Evolutionary conservation across 2,888 invertebrate genomes (phyloP).

Genomic region (Troides oblongomaculatus): DNA sequence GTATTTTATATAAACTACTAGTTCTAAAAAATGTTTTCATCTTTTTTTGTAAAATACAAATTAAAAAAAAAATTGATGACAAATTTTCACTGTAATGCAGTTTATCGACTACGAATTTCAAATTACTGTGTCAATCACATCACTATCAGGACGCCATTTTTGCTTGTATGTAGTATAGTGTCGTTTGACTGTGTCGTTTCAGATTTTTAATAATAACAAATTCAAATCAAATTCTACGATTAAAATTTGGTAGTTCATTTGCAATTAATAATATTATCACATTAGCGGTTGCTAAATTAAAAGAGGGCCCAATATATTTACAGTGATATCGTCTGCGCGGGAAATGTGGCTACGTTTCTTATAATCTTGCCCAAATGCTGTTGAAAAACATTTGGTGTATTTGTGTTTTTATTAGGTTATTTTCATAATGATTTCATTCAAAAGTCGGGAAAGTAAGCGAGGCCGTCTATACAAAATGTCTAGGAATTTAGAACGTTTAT

Average conservation of each 20-base stretch:
- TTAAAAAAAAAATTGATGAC: background rate
- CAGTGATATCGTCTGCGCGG: conserved; percentile 65
- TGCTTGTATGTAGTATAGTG: conserved; percentile 46
- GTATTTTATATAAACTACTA: too few species aligned
- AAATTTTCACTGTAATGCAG: background rate
- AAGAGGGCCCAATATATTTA: conserved; percentile 34
- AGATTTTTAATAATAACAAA: conserved; percentile 37
- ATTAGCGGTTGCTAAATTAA: conserved; percentile 3
- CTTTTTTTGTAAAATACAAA: background rate
- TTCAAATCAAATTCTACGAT: conserved; percentile 37
- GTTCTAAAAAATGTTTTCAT: too few species aligned
- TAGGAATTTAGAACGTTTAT: conserved; percentile 63
- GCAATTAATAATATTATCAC: conserved; percentile 14
- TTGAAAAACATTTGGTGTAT: conserved; percentile 32
- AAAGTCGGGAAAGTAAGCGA: conserved; percentile 55
- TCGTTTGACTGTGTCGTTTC: conserved; percentile 42
- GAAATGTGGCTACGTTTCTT: conserved; percentile 70
- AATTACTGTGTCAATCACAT: conserved; percentile 36
- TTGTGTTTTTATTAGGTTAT: conserved; percentile 26
- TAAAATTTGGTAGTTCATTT: conserved; percentile 34
- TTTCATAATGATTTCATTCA: conserved; percentile 60
- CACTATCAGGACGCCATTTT: conserved; percentile 70
- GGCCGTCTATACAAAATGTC: conserved; percentile 55
- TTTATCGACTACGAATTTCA: conserved; percentile 12
- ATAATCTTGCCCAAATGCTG: conserved; percentile 42